phyloP scores from a whole-genome alignment of 2,113 vertebrate genomes.

The Nymphicus hollandicus region DNA sequence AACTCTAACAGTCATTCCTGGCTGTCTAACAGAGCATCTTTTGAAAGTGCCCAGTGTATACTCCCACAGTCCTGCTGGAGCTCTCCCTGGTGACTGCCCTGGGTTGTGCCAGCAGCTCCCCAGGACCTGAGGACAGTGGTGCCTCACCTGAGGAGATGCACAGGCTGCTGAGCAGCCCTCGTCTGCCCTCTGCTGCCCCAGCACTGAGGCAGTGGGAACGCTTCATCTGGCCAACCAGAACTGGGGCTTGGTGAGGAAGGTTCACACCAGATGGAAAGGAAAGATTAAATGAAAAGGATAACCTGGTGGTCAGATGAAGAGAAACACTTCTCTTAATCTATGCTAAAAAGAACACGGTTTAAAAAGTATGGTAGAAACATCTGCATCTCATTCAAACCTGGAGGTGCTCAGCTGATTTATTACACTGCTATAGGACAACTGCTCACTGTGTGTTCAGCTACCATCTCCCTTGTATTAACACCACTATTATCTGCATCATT shows the following conservation, averaged over 20 bases:
- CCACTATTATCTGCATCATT: rapidly evolving
- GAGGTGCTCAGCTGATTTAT: not conserved
- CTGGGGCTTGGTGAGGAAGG: not conserved
- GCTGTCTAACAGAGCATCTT: not conserved
- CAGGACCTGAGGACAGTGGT: not conserved
- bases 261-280: not conserved
- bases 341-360: not conserved
- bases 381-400: rapidly evolving
- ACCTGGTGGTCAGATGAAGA: not conserved
- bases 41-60: rapidly evolving
- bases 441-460: rapidly evolving
- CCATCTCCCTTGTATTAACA: too few species aligned
- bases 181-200: slow-evolving; percentile 56
- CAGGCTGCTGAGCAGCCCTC: not conserved
- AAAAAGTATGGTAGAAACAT: rapidly evolving
- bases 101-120: not conserved
- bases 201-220: rapidly evolving
- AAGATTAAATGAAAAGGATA: not conserved
- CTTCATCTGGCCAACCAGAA: rapidly evolving
- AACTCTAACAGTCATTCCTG: not conserved
- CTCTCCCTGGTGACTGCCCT: not conserved
- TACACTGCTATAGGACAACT: not conserved
- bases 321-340: not conserved
- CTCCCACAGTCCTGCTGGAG: not conserved
- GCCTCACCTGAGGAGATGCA: not conserved